A percentile compares a stretch with the other conserved stretches of the same genome.
Conservation (phyloP, 2,113 vertebrate genomes). For the Bubo scandiacus region DNA sequence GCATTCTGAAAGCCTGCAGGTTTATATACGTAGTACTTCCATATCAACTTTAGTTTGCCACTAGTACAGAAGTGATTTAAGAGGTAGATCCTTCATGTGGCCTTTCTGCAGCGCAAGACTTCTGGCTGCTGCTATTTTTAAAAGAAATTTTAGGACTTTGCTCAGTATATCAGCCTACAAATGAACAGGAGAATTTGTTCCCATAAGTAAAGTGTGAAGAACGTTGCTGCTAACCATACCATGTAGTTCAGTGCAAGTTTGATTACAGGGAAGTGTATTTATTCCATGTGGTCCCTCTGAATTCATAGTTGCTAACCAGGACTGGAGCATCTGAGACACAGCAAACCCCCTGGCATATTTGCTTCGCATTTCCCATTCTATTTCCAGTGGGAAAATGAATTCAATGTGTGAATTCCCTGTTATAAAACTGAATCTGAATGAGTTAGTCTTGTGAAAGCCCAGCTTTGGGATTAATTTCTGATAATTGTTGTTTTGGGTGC, state of each 20-base stretch:
- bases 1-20: neutral
- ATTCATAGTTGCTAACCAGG: neutral
- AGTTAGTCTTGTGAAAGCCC: neutral
- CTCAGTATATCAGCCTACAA: neutral
- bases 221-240: neutral
- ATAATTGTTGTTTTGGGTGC: neutral
- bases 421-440: neutral
- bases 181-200: neutral
- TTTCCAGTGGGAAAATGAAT: neutral
- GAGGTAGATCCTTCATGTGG: neutral
- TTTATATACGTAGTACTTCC: neutral
- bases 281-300: neutral
- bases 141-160: neutral
- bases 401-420: neutral
- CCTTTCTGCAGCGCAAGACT: neutral
- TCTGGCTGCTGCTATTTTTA: neutral
- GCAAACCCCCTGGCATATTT: neutral
- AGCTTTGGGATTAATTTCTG: neutral
- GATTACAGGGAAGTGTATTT: neutral
- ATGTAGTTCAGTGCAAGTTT: neutral
- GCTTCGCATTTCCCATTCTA: neutral
- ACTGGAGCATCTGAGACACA: neutral
- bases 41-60: neutral
- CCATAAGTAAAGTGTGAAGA: neutral
- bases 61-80: neutral